Conservation (phyloP, 2,113 vertebrate species). For the Gambusia holbrooki region DNA sequence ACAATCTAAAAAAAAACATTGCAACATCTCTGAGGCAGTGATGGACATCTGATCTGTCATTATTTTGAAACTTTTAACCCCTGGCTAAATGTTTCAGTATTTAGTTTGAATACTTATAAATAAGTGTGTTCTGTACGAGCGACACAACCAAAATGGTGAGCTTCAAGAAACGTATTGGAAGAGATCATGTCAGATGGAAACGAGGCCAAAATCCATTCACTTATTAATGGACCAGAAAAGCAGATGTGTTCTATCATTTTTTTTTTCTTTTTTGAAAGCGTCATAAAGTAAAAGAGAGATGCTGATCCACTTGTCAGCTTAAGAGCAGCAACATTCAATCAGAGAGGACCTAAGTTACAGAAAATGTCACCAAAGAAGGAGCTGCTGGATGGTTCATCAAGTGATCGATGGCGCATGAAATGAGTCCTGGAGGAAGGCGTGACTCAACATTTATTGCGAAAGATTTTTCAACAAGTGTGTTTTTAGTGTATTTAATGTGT, state of each 20-base stretch:
- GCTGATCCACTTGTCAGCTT: slow-evolving; percentile 3
- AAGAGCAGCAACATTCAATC: slow-evolving; percentile 18
- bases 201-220: slow-evolving; percentile 1
- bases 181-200: neutral
- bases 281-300: slow-evolving; percentile 16
- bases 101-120: too few relatives aligned
- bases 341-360: slow-evolving; percentile 13
- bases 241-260: slow-evolving; percentile 3
- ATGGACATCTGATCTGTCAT: too few relatives aligned
- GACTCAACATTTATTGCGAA: slow-evolving; percentile 1
- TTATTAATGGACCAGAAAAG: neutral
- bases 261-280: neutral
- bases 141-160: neutral
- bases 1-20: too few relatives aligned
- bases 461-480: neutral
- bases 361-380: slow-evolving; percentile 23
- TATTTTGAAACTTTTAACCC: too few relatives aligned
- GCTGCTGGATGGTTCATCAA: slow-evolving; percentile 35
- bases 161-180: neutral
- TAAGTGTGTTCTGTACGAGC: too few relatives aligned
- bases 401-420: slow-evolving; percentile 26
- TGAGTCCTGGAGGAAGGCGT: slow-evolving; percentile 8
- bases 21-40: too few relatives aligned
- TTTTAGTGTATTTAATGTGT: neutral
- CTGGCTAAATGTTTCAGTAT: too few relatives aligned